Evolutionary conservation across 2,797 vertebrate species (phyloP).

Genomic region (Mormyrops boulengeri): DNA sequence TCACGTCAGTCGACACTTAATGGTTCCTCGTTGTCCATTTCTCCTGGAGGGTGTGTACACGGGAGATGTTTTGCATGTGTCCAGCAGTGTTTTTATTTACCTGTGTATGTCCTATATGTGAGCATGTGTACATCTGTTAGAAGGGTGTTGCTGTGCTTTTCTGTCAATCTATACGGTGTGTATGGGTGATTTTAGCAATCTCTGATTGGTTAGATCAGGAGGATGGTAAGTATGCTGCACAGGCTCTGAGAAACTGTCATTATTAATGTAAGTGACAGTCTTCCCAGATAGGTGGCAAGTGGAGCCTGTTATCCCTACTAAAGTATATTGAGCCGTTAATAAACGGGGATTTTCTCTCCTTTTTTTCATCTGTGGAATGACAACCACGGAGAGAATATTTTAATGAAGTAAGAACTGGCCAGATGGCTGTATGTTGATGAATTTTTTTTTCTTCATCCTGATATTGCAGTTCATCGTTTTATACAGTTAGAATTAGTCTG

Average conservation of each 20-base stretch:
- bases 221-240: constrained; percentile 43
- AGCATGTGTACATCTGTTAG: background rate
- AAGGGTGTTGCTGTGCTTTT: constrained; percentile 22
- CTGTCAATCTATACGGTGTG: background rate
- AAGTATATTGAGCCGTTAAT: constrained; percentile 84
- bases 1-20: constrained; percentile 48
- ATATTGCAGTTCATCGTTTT: constrained; percentile 48
- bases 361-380: constrained; percentile 81
- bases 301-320: constrained; percentile 73
- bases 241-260: constrained; percentile 50
- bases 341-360: constrained; percentile 72
- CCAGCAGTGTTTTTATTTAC: background rate
- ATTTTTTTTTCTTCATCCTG: constrained; percentile 24
- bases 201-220: constrained; percentile 37
- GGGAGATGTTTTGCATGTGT: background rate
- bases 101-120: background rate
- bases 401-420: constrained; percentile 79
- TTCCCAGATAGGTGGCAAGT: constrained; percentile 69
- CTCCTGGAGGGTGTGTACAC: background rate
- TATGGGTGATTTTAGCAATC: constrained; percentile 19
- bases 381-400: constrained; percentile 68
- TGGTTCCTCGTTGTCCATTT: constrained; percentile 24
- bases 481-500: constrained; percentile 46
- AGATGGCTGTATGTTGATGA: constrained; percentile 76
- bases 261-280: constrained; percentile 58